These are phyloP conservation scores for Agonopterix subpropinquella DNA, from an alignment of 2,888 invertebrate genomes.

Conservation along the genomic window DNA sequence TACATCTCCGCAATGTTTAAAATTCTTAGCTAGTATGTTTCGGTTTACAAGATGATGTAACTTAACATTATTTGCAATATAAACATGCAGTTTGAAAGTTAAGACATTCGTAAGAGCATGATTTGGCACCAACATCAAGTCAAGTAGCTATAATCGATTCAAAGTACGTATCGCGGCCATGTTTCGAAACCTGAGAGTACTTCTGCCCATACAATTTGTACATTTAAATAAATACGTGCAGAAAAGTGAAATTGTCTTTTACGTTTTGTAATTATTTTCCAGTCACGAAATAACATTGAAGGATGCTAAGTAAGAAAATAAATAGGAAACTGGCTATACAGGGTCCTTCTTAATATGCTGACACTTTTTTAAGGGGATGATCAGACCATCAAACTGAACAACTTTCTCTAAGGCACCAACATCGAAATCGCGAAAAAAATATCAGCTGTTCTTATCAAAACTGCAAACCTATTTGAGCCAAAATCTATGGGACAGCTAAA, in stretches of 20 bases:
- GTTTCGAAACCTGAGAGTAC: constrained; percentile 42
- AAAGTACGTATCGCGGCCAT: constrained; percentile 31
- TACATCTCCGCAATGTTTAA: no score
- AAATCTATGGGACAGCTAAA: no score
- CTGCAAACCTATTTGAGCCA: no score
- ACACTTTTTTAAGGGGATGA: no score
- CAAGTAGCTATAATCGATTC: constrained; percentile 32
- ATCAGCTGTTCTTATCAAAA: no score
- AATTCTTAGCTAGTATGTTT: no score
- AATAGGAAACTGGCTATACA: no score
- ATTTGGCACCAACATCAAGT: constrained; percentile 24
- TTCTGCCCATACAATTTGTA: constrained; percentile 24
- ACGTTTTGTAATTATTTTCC: constrained; percentile 8
- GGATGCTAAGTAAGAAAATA: no score
- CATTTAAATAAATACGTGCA: constrained; percentile 47
- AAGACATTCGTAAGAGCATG: constrained; percentile 13
- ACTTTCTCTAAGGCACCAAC: no score
- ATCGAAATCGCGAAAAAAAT: no score
- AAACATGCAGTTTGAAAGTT: background rate
- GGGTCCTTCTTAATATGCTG: no score
- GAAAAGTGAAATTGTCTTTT: constrained; percentile 38
- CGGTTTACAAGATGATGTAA: background rate
- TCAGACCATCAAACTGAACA: no score
- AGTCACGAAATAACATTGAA: constrained; percentile 8
- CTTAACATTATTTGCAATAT: background rate